Evolutionary conservation across 1,140 invertebrate species (phyloP), one percentile per base, ranked within the genome.

Genomic region (Micrasema longulum): DNA sequence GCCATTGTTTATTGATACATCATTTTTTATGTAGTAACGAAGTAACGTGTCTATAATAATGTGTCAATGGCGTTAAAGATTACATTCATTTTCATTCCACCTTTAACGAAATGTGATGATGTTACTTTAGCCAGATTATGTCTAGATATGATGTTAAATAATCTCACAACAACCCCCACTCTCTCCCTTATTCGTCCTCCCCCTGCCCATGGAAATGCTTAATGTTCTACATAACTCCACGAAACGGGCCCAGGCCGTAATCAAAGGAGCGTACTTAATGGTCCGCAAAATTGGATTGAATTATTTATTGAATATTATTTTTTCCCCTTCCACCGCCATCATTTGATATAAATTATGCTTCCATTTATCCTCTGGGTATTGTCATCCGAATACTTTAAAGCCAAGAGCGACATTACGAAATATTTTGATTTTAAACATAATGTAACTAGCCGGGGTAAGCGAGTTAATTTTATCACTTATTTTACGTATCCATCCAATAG

Each of bases 291-390:
- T 75, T 75, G 74, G 74, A 72, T 72, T 75, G 70, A 75, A 75
- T 75, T 75, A 75, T 75, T 75, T 75, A 75, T 75, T 75, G 74
- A 75, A 75, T 75, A 75, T 75, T 75, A 75, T 75, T 75, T 75
- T 75, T 75, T 53, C 10, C 18, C 18, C 26, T 43, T 31, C n/a
- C 12, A 48, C 47, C 50, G 47, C 47, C 41, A 45, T 68, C 55
- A 68, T 35, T 18, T 9, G 5, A 48, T n/a, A 69, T 75, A 75
- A 75, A 75, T 75, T 75, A 75, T 75, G 70, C 70, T 70, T 16
- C 48, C 47, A 70, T 69, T 72, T 70, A 75, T 75, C 74, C 70
- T 65, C 31, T 31, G 18, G 65, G 74, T 47, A 70, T 69, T 52
- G 45, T 69, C 10, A 66, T 66, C 12, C 47, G 3, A 23, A 66